A percentile compares a stretch with the other conserved stretches of the same genome.
Evolutionary conservation across 2,797 vertebrate species (phyloP).

Genomic region (Poeciliopsis infans): DNA sequence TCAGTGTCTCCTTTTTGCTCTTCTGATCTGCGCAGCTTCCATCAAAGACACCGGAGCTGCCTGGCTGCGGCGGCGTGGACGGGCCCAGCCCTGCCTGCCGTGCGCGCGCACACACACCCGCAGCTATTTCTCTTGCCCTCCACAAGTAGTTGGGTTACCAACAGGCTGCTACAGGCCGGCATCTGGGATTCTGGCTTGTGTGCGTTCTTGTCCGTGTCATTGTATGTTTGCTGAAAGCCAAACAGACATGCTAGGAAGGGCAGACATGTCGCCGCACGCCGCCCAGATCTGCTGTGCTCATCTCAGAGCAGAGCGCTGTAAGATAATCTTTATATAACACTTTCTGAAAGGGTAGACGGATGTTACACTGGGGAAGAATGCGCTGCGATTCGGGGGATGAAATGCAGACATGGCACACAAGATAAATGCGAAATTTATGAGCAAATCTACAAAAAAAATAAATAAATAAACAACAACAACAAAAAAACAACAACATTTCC

Average conservation of each 20-base stretch:
- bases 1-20: slow-evolving; percentile 64
- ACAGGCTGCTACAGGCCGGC: slow-evolving; percentile 71
- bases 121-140: slow-evolving; percentile 55
- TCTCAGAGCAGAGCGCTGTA: slow-evolving; percentile 35
- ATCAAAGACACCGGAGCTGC: slow-evolving; percentile 65
- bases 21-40: slow-evolving; percentile 52
- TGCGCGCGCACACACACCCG: slow-evolving; percentile 18
- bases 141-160: slow-evolving; percentile 61
- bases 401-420: background rate
- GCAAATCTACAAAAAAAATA: background rate
- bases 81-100: slow-evolving; percentile 62
- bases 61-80: slow-evolving; percentile 39
- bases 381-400: background rate
- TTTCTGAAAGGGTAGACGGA: slow-evolving; percentile 5
- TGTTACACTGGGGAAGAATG: slow-evolving; percentile 3
- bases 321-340: slow-evolving; percentile 51
- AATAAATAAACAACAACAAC: too few species aligned
- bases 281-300: slow-evolving; percentile 34
- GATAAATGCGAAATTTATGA: background rate
- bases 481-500: background rate
- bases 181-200: slow-evolving; percentile 43
- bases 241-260: slow-evolving; percentile 52
- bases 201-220: slow-evolving; percentile 24
- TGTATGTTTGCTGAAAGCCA: slow-evolving; percentile 51
- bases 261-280: slow-evolving; percentile 49